phyloP scores from a whole-genome alignment of 2,888 invertebrate genomes.

The Drosophila mayaguana region DNA sequence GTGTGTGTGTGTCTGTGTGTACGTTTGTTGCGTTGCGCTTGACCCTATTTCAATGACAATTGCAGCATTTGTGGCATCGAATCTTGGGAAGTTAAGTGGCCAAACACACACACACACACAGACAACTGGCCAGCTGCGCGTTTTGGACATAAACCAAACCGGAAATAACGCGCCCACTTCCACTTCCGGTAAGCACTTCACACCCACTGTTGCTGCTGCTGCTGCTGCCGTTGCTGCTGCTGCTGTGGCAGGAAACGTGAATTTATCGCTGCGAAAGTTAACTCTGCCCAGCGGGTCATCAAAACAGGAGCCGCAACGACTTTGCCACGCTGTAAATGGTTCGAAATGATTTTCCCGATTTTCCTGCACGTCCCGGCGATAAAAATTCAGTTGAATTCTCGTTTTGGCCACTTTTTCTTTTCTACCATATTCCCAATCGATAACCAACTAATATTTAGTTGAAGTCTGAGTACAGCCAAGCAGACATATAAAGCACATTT shows the following conservation, averaged over 20 bases:
- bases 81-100: conserved; percentile 37
- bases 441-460: conserved; percentile 46
- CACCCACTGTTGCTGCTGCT: conserved; percentile 49
- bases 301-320: conserved; percentile 39
- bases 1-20: conserved; percentile 21
- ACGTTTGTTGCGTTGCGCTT: conserved; percentile 51
- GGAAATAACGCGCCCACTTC: conserved; percentile 70
- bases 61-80: conserved; percentile 31
- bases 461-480: conserved; percentile 22
- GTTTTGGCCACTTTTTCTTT: conserved; percentile 22
- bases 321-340: conserved; percentile 9
- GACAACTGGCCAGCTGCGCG: conserved; percentile 25
- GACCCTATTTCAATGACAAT: conserved; percentile 66
- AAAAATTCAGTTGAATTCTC: conserved; percentile 52
- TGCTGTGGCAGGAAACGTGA: conserved; percentile 71
- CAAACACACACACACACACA: not conserved
- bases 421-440: conserved; percentile 35
- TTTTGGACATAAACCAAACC: conserved; percentile 48
- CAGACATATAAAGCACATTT: not conserved
- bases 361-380: conserved; percentile 66
- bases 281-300: conserved; percentile 48
- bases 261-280: conserved; percentile 71
- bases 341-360: conserved; percentile 44
- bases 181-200: conserved; percentile 64
- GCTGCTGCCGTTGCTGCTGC: conserved; percentile 28